Percentiles rank a stretch among this genome's conserved stretches.
phyloP scores from a whole-genome alignment of 2,797 vertebrate genomes.

The Pangasius macronema region DNA sequence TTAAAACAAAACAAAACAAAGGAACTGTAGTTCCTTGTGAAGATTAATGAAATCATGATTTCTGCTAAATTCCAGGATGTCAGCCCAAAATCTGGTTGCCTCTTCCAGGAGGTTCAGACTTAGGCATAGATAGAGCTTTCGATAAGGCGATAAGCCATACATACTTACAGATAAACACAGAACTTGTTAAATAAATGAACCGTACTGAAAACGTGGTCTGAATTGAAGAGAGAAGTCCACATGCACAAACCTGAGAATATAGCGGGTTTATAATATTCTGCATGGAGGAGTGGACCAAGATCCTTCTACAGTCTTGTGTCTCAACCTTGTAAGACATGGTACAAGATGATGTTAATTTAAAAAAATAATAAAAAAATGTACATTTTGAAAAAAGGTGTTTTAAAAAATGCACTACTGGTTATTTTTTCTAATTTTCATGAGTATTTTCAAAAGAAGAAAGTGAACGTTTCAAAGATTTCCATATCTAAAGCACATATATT shows the following conservation, averaged over 20 bases:
- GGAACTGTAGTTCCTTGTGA: not conserved
- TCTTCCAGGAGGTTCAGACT: not conserved
- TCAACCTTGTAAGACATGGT: not conserved
- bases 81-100: not conserved
- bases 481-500: not conserved
- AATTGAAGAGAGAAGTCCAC: not conserved
- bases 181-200: not conserved
- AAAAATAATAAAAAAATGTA: too few relatives aligned
- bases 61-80: not conserved
- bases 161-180: not conserved
- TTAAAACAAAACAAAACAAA: not conserved
- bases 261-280: not conserved
- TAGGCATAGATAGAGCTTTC: not conserved
- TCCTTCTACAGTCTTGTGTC: not conserved
- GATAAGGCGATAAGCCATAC: not conserved
- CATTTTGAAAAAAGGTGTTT: too few relatives aligned
- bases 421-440: not conserved
- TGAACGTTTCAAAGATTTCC: not conserved
- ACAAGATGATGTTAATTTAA: too few relatives aligned
- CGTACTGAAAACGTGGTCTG: not conserved
- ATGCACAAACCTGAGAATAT: not conserved
- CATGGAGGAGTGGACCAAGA: not conserved
- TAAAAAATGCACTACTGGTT: not conserved
- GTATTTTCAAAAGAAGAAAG: not conserved
- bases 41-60: not conserved